phyloP scores from a whole-genome alignment of 2,888 invertebrate genomes.

The Caenorhabditis japonica region DNA sequence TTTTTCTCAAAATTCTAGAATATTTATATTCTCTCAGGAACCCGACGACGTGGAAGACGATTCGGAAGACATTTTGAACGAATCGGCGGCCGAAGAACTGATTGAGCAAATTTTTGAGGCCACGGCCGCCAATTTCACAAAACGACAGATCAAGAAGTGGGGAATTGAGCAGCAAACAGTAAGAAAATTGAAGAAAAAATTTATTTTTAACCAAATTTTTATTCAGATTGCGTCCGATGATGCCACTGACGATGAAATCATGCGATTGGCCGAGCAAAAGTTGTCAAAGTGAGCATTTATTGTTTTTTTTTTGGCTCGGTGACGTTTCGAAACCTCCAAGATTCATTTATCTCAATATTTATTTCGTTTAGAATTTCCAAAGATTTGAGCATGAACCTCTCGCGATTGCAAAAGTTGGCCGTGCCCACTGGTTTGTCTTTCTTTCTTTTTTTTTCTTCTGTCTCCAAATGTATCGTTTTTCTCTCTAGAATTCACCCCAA shows the following conservation, averaged over 20 bases:
- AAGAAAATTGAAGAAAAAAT: not conserved
- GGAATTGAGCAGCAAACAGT: conserved; percentile 20
- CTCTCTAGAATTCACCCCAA: too few relatives aligned
- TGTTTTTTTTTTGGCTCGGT: too few relatives aligned
- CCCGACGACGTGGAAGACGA: too few relatives aligned
- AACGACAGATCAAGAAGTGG: conserved; percentile 7
- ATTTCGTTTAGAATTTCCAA: not conserved
- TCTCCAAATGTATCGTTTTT: too few relatives aligned
- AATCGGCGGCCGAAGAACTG: conserved; percentile 10
- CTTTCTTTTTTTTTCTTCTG: not conserved
- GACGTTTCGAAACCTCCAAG: too few relatives aligned
- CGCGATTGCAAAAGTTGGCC: not conserved
- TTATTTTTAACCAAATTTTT: too few relatives aligned
- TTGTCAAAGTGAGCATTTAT: too few relatives aligned
- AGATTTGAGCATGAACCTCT: not conserved
- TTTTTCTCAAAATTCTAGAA: too few relatives aligned
- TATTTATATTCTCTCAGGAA: too few relatives aligned
- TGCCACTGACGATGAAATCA: not conserved
- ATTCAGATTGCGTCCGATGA: not conserved
- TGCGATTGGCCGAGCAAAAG: too few relatives aligned
- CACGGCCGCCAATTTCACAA: conserved; percentile 6
- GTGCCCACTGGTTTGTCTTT: not conserved
- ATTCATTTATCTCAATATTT: not conserved
- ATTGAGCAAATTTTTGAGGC: conserved; percentile 18
- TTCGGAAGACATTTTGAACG: conserved; percentile 11